A percentile compares a stretch with the other conserved stretches of the same genome.
These are phyloP conservation scores for Sclerurus mexicanus DNA, from an alignment of 2,113 vertebrate genomes.

Conservation along the genomic window DNA sequence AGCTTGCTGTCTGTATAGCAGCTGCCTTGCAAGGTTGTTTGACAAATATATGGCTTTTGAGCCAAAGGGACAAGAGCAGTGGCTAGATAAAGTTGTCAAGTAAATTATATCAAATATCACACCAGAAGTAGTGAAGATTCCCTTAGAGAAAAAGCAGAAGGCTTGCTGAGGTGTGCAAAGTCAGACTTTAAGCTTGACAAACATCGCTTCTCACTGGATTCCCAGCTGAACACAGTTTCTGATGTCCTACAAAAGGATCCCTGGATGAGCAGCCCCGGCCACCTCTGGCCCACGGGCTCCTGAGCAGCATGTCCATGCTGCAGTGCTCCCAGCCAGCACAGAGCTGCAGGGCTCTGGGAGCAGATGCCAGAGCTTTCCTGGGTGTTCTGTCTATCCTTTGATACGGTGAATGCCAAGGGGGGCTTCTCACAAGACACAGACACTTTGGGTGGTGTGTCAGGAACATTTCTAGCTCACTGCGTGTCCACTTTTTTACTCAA, in stretches of 20 bases:
- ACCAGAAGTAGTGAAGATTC: background rate
- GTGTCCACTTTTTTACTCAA: background rate
- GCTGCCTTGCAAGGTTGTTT: background rate
- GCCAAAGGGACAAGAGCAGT: background rate
- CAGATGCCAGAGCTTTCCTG: background rate
- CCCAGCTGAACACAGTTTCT: background rate
- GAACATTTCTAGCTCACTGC: background rate
- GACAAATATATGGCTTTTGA: background rate
- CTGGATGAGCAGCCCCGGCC: background rate
- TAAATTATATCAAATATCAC: background rate
- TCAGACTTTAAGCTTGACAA: background rate
- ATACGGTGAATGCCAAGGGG: background rate
- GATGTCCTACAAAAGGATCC: background rate
- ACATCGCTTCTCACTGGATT: background rate
- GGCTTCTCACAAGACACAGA: background rate
- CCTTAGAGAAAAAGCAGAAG: background rate
- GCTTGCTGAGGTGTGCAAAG: background rate
- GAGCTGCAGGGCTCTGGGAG: background rate
- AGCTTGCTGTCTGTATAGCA: background rate
- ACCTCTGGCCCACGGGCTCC: background rate
- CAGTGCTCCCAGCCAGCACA: background rate
- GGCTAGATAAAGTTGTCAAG: background rate
- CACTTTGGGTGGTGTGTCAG: background rate
- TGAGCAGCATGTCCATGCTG: accelerated
- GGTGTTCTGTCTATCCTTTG: background rate